These are phyloP conservation scores for Cataglyphis rosenhaueri DNA, from an alignment of 2,888 invertebrate species.

Conservation along the genomic window DNA sequence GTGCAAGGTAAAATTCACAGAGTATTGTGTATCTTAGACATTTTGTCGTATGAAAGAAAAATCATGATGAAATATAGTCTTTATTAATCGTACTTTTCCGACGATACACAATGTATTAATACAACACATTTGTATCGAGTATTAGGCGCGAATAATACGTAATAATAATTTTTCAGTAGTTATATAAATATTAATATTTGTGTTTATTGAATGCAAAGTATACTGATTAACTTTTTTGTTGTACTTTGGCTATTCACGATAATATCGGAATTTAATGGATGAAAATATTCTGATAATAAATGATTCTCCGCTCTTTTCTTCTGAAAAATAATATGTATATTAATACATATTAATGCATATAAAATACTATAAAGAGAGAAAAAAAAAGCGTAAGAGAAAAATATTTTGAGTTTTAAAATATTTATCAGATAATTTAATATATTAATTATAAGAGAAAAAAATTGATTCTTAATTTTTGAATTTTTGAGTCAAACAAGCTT, in stretches of 20 bases:
- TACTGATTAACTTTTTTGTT: background rate
- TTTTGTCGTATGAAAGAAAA: background rate
- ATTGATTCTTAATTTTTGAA: background rate
- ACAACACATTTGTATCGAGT: background rate
- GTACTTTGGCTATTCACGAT: background rate
- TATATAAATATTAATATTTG: background rate
- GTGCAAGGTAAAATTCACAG: slow-evolving; percentile 24
- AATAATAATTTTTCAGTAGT: background rate
- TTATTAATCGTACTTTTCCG: background rate
- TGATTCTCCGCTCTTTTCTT: background rate
- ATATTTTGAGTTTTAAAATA: background rate
- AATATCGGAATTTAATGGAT: background rate
- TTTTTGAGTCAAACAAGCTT: too few relatives aligned
- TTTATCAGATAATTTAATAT: background rate
- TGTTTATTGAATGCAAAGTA: background rate
- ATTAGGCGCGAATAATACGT: background rate
- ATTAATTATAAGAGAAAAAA: background rate
- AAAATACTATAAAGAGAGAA: background rate
- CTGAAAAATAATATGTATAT: background rate
- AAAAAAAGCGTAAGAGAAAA: background rate
- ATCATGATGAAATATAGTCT: background rate
- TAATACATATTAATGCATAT: background rate
- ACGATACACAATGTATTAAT: background rate
- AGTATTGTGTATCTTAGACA: slow-evolving; percentile 1
- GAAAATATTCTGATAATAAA: background rate